phyloP scores from a whole-genome alignment of 2,797 vertebrate genomes.

The Strix occidentalis region DNA sequence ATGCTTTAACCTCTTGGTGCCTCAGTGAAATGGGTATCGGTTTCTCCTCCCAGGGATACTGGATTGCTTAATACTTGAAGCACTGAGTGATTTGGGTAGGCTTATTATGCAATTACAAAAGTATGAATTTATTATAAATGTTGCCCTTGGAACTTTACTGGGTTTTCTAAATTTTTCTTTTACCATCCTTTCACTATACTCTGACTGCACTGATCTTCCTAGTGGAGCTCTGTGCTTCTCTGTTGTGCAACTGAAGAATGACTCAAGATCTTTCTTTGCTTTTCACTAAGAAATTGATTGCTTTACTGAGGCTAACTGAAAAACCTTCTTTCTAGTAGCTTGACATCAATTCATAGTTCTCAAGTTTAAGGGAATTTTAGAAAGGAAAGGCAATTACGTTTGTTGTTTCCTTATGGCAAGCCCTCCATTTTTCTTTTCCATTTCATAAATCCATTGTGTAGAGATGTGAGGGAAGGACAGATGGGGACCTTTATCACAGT shows the following conservation, averaged over 20 bases:
- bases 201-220: not conserved
- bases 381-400: not conserved
- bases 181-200: rapidly evolving
- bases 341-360: not conserved
- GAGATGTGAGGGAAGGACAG: not conserved
- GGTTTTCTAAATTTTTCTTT: not conserved
- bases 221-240: not conserved
- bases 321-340: not conserved
- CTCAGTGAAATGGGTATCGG: not conserved
- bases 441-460: not conserved
- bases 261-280: not conserved
- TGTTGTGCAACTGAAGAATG: not conserved
- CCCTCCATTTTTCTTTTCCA: not conserved
- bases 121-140: not conserved
- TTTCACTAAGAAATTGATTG: not conserved
- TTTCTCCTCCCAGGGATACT: not conserved
- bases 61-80: not conserved
- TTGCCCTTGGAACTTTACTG: not conserved
- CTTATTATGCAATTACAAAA: not conserved
- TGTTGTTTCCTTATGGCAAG: not conserved
- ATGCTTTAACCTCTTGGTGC: not conserved
- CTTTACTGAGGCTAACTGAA: not conserved
- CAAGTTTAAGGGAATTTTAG: not conserved
- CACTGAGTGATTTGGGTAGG: not conserved
- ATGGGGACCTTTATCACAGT: not conserved